phyloP scores from a whole-genome alignment of 2,113 vertebrate genomes.

The Fukomys damarensis region DNA sequence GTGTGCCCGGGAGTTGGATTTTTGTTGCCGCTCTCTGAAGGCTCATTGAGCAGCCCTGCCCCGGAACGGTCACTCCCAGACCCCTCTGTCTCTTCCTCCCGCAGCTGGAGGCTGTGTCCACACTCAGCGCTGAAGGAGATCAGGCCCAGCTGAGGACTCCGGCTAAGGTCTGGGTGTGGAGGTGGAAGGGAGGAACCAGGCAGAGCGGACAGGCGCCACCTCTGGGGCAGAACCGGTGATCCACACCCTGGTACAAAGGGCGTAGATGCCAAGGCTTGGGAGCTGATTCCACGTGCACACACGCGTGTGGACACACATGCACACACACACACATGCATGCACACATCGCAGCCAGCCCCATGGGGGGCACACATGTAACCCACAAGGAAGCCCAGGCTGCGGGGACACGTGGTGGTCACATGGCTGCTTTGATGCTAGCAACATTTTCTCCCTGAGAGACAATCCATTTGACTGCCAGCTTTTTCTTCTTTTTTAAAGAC shows the following conservation, averaged over 20 bases:
- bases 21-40: slow-evolving; percentile 16
- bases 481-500: neutral
- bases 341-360: fast-evolving
- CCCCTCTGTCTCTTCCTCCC: neutral
- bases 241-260: neutral
- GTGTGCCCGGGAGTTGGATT: neutral
- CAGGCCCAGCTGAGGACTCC: neutral
- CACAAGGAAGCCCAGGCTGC: neutral
- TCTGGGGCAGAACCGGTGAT: neutral
- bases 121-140: neutral
- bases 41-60: slow-evolving; percentile 2
- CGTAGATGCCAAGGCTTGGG: neutral
- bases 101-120: slow-evolving; percentile 30
- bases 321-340: neutral
- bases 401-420: neutral
- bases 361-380: neutral
- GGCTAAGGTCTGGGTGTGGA: neutral
- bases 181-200: neutral
- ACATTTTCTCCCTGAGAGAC: neutral
- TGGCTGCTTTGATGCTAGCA: neutral
- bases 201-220: neutral
- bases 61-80: neutral
- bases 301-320: no score
- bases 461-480: neutral
- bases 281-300: neutral